Conservation (phyloP, 2,888 invertebrate genomes). For the Argynnis bischoffii region DNA sequence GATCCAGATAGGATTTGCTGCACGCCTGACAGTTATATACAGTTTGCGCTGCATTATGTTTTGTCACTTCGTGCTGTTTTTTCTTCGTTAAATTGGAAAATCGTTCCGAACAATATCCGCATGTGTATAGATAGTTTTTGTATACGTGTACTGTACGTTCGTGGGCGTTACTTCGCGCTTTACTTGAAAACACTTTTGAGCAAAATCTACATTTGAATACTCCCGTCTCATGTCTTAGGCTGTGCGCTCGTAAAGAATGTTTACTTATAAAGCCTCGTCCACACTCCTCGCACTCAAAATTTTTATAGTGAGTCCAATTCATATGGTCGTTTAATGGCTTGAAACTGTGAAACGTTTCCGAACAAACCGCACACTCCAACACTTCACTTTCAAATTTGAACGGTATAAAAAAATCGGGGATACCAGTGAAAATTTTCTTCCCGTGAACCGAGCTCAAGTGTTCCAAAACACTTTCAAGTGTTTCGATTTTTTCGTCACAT, state of each 20-base stretch:
- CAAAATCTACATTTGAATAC: conserved; percentile 45
- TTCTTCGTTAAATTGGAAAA: conserved; percentile 28
- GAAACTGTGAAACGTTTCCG: conserved; percentile 44
- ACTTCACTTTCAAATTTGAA: conserved; percentile 49
- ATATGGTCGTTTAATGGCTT: conserved; percentile 52
- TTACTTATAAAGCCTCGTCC: conserved; percentile 45
- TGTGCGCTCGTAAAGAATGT: conserved; percentile 33
- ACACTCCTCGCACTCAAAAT: conserved; percentile 51
- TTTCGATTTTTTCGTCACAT: conserved; percentile 47
- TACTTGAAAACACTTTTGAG: conserved; percentile 25
- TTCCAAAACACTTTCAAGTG: conserved; percentile 45
- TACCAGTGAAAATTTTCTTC: conserved; percentile 45
- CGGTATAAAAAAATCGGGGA: conserved; percentile 52
- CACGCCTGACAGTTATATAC: conserved; percentile 45
- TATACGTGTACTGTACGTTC: conserved; percentile 6
- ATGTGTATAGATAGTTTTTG: conserved; percentile 17
- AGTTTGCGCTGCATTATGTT: conserved; percentile 42
- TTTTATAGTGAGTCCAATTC: conserved; percentile 48
- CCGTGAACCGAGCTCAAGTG: conserved; percentile 48
- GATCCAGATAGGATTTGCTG: conserved; percentile 55
- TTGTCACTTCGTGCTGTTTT: conserved; percentile 44
- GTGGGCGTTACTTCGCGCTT: neutral
- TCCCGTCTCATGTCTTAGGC: conserved; percentile 38
- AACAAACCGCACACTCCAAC: conserved; percentile 47
- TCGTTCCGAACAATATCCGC: conserved; percentile 17